Evolutionary conservation across 2,113 vertebrate species (phyloP).

Genomic region (Sinocyclocheilus maitianheensis): DNA sequence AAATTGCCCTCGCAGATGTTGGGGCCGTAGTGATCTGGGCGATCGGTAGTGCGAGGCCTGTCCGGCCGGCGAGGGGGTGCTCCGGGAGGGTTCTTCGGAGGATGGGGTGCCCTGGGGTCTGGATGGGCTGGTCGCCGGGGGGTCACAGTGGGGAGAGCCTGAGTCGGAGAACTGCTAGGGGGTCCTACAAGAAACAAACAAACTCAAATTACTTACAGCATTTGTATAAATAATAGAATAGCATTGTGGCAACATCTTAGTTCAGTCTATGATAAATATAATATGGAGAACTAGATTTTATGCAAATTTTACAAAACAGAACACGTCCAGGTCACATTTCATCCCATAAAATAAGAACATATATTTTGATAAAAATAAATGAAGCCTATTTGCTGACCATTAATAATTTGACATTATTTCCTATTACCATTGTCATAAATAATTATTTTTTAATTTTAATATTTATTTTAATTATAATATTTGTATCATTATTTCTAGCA

Average conservation of each 20-base stretch:
- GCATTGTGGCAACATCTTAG: neutral
- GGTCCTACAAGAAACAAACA: constrained; percentile 71
- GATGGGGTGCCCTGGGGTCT: constrained; percentile 77
- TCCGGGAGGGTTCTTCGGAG: constrained; percentile 68
- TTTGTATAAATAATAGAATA: neutral
- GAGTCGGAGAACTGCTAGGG: constrained; percentile 78
- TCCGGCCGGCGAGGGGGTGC: constrained; percentile 83
- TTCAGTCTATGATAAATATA: neutral
- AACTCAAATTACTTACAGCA: neutral
- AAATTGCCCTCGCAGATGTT: constrained; percentile 96
- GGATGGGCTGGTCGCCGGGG: constrained; percentile 75
- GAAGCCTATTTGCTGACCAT: no score
- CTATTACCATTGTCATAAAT: no score
- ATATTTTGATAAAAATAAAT: neutral
- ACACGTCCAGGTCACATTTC: neutral
- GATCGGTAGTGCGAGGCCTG: constrained; percentile 78
- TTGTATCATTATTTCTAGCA: no score
- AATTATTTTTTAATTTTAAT: no score
- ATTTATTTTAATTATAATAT: no score
- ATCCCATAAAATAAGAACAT: neutral
- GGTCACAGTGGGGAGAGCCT: constrained; percentile 82
- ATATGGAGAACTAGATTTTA: neutral
- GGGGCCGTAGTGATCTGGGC: constrained; percentile 88
- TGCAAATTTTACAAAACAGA: neutral
- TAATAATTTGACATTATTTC: no score